Evolutionary conservation across 2,113 vertebrate genomes (phyloP).

Genomic region (Menura novaehollandiae): DNA sequence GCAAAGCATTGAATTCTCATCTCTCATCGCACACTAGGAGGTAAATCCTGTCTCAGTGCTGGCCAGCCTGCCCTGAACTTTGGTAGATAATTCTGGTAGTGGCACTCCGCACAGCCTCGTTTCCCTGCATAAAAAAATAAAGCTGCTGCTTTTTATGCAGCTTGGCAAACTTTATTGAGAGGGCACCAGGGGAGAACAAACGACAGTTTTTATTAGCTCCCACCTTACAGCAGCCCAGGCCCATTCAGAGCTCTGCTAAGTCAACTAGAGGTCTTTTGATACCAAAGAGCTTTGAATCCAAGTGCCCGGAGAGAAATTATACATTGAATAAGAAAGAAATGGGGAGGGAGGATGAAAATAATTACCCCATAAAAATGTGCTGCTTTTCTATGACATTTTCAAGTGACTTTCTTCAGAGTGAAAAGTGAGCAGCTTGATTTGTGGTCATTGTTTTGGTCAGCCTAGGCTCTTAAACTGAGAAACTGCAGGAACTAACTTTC

Average conservation of each 20-base stretch:
- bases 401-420: constrained; percentile 23
- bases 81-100: neutral
- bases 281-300: neutral
- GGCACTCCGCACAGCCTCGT: neutral
- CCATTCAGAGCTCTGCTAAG: neutral
- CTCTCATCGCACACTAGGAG: constrained; percentile 22
- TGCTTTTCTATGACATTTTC: constrained; percentile 31
- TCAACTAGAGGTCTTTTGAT: neutral
- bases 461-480: neutral
- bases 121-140: neutral
- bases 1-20: constrained; percentile 37
- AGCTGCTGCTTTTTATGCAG: neutral
- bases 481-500: constrained; percentile 34
- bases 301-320: neutral
- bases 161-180: neutral
- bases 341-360: neutral
- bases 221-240: neutral
- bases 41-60: constrained; percentile 16
- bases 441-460: constrained; percentile 25
- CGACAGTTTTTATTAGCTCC: neutral
- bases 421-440: constrained; percentile 37
- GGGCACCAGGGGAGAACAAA: neutral
- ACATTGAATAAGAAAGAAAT: neutral
- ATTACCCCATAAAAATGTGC: neutral
- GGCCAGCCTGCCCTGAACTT: neutral